Base-by-base conservation (phyloP, 2,797 vertebrate species). In the Loris lydekkerianus region DNA sequence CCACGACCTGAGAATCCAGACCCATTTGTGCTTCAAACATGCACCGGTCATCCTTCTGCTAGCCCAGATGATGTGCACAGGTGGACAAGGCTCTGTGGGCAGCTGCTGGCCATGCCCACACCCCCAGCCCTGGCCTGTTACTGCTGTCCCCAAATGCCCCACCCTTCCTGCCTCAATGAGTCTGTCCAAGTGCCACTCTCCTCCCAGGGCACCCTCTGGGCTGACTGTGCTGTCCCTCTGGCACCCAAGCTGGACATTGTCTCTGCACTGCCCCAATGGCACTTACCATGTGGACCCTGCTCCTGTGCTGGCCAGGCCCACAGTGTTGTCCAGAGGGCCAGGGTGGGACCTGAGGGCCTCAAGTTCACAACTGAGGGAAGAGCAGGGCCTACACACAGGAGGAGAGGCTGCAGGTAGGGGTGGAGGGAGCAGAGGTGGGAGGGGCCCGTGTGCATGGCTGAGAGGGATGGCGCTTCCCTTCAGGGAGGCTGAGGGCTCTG, bases 21-120 rank as follows among this genome's bases (percentile, higher is more conserved):
- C 25, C 53, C 27, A 27, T 63, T 58, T 2, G 3, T 60, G 80
- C 43, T 73, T 80, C 61, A 21, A 18, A 21, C 13, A 58, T 18
- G 21, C 0, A 27, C 40, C 6, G 10, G 4, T 5, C 5, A 3
- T 69, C 29, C 20, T 23, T 37, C 72, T 3, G 0, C 29, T 4
- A 13, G 81, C 34, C 34, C 23, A 4, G 46, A 21, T 0, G 15
- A 37, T 2, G n/a, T 0, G 10, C 0, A 2, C 27, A 73, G 93
- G 27, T 40, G 5, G 21, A 5, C 20, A 14, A 5, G 15, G 14
- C 46, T 49, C 46, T 69, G 67, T 34, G n/a, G 37, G 40, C 34
- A 10, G 31, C 49, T 13, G 7, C 9, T 11, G 3, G 10, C 58
- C 10, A 3, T 27, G 25, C 76, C 25, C 2, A 2, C 27, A 21